Conservation (phyloP, 1,140 invertebrate species). For the Bombus balteatus region DNA sequence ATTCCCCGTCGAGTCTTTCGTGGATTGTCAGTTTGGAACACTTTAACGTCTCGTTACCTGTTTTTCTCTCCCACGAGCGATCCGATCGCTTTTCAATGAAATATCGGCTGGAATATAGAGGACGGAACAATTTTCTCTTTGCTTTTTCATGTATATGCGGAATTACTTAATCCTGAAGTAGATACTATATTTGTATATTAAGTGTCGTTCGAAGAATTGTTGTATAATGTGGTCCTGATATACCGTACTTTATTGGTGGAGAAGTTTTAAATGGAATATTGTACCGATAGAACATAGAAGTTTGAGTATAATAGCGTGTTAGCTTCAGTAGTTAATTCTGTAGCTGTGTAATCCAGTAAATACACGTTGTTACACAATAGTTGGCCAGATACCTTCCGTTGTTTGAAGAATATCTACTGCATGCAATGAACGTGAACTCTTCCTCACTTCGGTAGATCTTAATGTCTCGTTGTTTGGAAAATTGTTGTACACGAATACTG, state of each 20-base stretch:
- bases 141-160: neutral
- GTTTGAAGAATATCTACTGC: too few species aligned
- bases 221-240: too few species aligned
- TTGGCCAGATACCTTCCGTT: too few species aligned
- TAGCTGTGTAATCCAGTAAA: too few species aligned
- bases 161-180: neutral
- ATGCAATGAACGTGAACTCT: too few species aligned
- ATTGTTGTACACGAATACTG: too few species aligned
- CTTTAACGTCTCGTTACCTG: neutral
- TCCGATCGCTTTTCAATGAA: neutral
- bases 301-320: neutral
- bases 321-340: too few species aligned
- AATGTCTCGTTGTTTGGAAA: too few species aligned
- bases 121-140: neutral
- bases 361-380: too few species aligned
- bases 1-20: neutral
- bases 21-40: slow-evolving; percentile 5
- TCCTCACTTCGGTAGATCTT: too few species aligned
- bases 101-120: neutral
- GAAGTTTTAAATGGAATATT: neutral
- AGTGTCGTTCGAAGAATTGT: neutral
- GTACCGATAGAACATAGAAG: neutral
- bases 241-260: neutral
- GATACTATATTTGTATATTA: neutral
- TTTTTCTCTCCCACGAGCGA: neutral